phyloP scores from a whole-genome alignment of 2,888 invertebrate genomes.

The Microchrysa polita region DNA sequence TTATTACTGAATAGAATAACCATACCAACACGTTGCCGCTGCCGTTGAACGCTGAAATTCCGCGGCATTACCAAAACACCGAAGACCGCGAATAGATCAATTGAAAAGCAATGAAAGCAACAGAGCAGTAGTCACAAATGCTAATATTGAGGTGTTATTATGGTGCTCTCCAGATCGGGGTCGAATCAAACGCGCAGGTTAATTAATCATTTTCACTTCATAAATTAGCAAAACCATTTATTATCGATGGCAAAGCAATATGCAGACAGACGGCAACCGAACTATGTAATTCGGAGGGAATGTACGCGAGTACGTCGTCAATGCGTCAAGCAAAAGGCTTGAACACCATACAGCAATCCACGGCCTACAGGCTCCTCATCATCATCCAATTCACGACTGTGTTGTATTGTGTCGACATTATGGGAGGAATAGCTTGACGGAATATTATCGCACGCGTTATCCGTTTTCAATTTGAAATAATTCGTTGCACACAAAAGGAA shows the following conservation, averaged over 20 bases:
- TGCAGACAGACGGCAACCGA: background rate
- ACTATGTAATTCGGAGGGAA: background rate
- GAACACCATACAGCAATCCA: background rate
- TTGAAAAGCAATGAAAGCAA: conserved; percentile 38
- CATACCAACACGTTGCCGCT: conserved; percentile 1
- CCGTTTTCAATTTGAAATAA: conserved; percentile 21
- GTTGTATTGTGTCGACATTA: background rate
- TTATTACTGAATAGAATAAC: conserved; percentile 30
- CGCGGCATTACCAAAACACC: conserved; percentile 17
- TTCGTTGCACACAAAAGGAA: conserved; percentile 22
- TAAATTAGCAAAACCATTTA: conserved; percentile 47
- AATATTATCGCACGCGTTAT: conserved; percentile 3
- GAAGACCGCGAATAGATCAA: conserved; percentile 18
- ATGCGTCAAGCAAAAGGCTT: conserved; percentile 11
- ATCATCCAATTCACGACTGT: background rate
- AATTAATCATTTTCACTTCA: conserved; percentile 48
- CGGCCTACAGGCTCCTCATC: background rate
- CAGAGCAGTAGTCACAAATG: conserved; percentile 5
- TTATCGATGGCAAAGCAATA: conserved; percentile 33
- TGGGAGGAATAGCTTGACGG: background rate
- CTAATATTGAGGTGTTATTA: conserved; percentile 42
- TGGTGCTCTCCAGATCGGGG: conserved; percentile 33
- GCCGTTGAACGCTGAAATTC: conserved; percentile 29
- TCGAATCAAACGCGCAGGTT: conserved; percentile 33
- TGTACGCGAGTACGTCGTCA: conserved; percentile 6